Conservation (phyloP, 2,113 vertebrate species). For the Indri indri region DNA sequence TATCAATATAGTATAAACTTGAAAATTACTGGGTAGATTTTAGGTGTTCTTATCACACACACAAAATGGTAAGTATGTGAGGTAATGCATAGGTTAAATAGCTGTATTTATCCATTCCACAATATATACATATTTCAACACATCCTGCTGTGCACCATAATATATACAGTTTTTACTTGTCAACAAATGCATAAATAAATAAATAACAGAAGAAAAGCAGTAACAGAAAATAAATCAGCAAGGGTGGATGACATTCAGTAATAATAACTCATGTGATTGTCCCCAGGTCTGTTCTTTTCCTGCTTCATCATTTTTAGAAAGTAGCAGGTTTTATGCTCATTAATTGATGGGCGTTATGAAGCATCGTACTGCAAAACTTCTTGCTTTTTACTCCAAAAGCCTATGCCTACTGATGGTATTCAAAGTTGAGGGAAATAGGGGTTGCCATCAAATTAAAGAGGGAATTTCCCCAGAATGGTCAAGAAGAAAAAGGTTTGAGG, state of each 20-base stretch:
- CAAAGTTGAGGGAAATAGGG: neutral
- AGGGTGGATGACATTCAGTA: neutral
- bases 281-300: neutral
- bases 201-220: neutral
- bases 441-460: neutral
- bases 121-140: neutral
- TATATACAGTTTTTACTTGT: neutral
- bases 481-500: neutral
- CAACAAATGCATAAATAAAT: neutral
- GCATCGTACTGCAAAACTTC: neutral
- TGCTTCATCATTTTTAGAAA: neutral
- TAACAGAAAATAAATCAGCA: neutral
- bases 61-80: neutral
- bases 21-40: neutral
- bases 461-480: neutral
- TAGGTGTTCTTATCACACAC: neutral
- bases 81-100: neutral
- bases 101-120: neutral
- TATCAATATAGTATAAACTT: neutral
- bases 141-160: neutral
- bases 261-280: neutral
- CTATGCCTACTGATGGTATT: neutral
- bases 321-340: neutral
- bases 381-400: conserved; percentile 9
- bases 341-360: neutral